Evolutionary conservation across 2,888 invertebrate species (phyloP).

Genomic region (Argyra leucocephala): DNA sequence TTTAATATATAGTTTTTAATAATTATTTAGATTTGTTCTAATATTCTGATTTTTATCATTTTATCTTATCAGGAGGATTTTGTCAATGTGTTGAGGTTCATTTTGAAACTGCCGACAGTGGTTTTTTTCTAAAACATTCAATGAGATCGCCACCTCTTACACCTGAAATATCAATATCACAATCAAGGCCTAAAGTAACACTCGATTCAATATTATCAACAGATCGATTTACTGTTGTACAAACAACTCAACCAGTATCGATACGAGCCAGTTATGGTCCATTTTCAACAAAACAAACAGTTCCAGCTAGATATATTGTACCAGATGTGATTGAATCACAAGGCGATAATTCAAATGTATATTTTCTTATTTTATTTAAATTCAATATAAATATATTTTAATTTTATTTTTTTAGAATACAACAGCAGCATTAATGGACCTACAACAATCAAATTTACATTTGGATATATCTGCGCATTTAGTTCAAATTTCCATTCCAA

Average conservation of each 20-base stretch:
- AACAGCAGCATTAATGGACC: conserved; percentile 49
- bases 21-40: not conserved
- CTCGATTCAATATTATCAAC: conserved; percentile 66
- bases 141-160: conserved; percentile 57
- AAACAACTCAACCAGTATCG: conserved; percentile 82
- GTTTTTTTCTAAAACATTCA: conserved; percentile 79
- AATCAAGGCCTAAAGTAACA: conserved; percentile 38
- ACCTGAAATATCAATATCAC: conserved; percentile 35
- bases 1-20: not conserved
- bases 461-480: conserved; percentile 89
- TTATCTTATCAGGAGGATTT: conserved; percentile 56
- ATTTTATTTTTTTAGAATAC: conserved; percentile 44
- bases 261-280: conserved; percentile 89
- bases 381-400: conserved; percentile 28
- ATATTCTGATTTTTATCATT: too few species aligned
- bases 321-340: conserved; percentile 67
- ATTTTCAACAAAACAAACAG: conserved; percentile 89
- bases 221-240: conserved; percentile 84
- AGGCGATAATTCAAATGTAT: conserved; percentile 32
- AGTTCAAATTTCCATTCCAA: conserved; percentile 74
- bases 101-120: conserved; percentile 84
- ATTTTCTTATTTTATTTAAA: not conserved
- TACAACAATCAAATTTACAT: conserved; percentile 61
- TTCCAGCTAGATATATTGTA: conserved; percentile 77
- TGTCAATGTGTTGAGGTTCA: conserved; percentile 73